A percentile compares a stretch with the other conserved stretches of the same genome.
phyloP scores from a whole-genome alignment of 2,797 vertebrate species.

The Neosalanx taihuensis region DNA sequence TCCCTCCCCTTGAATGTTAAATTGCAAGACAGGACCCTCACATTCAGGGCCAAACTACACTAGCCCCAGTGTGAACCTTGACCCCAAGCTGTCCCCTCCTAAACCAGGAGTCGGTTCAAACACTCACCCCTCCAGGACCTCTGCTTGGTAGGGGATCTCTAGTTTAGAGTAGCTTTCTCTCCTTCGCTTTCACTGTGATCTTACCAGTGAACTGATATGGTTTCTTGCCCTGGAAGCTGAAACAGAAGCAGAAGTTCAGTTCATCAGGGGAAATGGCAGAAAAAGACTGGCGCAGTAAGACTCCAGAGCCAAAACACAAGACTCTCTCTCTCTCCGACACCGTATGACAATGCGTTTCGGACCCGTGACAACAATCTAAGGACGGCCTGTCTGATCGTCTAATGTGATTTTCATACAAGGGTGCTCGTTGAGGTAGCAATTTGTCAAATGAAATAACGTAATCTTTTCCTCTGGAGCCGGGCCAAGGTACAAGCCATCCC shows the following conservation, averaged over 20 bases:
- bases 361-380: background rate
- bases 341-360: background rate
- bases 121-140: conserved; percentile 95
- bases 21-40: background rate
- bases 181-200: conserved; percentile 98
- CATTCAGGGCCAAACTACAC: background rate
- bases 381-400: background rate
- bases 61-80: background rate
- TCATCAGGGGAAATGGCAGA: background rate
- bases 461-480: background rate
- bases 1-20: background rate
- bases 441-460: background rate
- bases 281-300: conserved; percentile 30
- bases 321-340: background rate
- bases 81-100: background rate
- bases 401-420: background rate
- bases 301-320: background rate
- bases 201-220: conserved; percentile 92
- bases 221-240: conserved; percentile 94
- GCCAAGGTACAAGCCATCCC: background rate
- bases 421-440: background rate
- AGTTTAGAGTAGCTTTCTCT: conserved; percentile 98
- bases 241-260: conserved; percentile 22
- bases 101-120: background rate
- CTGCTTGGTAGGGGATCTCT: conserved; percentile 98